Base-by-base conservation (phyloP, 2,797 vertebrate genomes). In the Tympanoctomys barrerae region DNA sequence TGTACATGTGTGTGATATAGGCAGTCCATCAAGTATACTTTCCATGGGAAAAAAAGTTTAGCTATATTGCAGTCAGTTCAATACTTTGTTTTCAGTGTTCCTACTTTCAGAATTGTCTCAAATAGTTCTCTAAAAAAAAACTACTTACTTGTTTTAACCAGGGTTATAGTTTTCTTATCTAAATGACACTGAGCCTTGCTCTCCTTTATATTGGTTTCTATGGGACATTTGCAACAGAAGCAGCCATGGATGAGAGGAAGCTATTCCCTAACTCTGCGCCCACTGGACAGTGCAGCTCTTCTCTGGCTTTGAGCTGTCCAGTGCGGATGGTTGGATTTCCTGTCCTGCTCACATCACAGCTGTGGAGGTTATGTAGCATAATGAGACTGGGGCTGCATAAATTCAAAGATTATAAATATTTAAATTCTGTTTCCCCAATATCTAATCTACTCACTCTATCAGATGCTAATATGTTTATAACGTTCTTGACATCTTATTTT, bases 1-100 rank as follows among this genome's bases (percentile, higher is more conserved):
- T n/a, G n/a, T n/a, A n/a, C n/a, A n/a, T n/a, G n/a, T n/a, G 8
- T 28, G 31, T n/a, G 19, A 39, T 97, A 97, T 97, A 36, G 83
- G 59, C 95, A 7, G 49, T 54, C 97, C 96, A 94, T 61, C 33
- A 28, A 78, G 89, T 95, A 79, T 0, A 14, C 31, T 82, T 96
- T 95, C 16, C 57, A 59, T 13, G 59, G 31, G 46, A 79, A 87
- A 24, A 71, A 46, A 94, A 94, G 39, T 52, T 92, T 31, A 92
- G 26, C 4, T 93, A 87, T 93, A 39, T 21, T 92, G 0, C 5
- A 84, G 19, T 36, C 54, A 87, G 18, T 87, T 82, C 75, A 78
- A 79, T 59, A 89, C 13, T 26, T 26, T 94, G 19, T 54, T 96
- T 94, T 77, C n/a, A 94, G 54, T 42, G 1, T 61, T 7, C 90